Base-by-base conservation (phyloP, 2,797 vertebrate species). In the Strix occidentalis region DNA sequence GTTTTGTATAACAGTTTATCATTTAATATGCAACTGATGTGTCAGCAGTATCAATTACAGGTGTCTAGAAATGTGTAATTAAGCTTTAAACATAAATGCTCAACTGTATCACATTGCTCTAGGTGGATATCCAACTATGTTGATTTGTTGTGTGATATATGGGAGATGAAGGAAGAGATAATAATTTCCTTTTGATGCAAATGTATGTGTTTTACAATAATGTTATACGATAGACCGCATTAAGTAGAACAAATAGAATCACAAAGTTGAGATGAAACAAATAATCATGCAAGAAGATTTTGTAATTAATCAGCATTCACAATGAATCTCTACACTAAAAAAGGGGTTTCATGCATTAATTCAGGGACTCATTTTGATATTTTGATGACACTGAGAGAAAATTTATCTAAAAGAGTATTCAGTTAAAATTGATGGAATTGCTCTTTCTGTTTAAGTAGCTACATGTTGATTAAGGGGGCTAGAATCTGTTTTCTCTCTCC, bases 181-280 rank as follows among this genome's bases (percentile, higher is more conserved):
- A n/a, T 69, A 0, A 69, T 72, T 94, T 69, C 23, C 51, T 87
- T 75, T 87, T 50, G 50, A 72, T 92, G 66, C 46, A 71, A 41
- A 23, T 31, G n/a, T 54, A 6, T 10, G 1, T 6, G 3, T 60
- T 86, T 63, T 65, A 45, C 66, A 66, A 13, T 71, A 11, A n/a
- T 9, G 23, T 72, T 78, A 14, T 11, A 12, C 1, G 25, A 61
- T 29, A 21, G 35, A 51, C 20, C 10, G 4, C 20, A 21, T 69
- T 48, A 88, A 39, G 54, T 45, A 61, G 79, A 88, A 76, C 26
- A 91, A 87, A 77, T 37, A 41, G 69, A 79, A 35, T 14, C 82
- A 68, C 7, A 2, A 57, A 64, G 31, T 25, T 82, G 68, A 84
- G 86, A 77, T 70, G 74, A 66, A 84, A 89, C 33, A 70, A 54